These are phyloP conservation scores for Halcyon malimbica DNA, from an alignment of 2,113 vertebrate genomes.

Conservation along the genomic window DNA sequence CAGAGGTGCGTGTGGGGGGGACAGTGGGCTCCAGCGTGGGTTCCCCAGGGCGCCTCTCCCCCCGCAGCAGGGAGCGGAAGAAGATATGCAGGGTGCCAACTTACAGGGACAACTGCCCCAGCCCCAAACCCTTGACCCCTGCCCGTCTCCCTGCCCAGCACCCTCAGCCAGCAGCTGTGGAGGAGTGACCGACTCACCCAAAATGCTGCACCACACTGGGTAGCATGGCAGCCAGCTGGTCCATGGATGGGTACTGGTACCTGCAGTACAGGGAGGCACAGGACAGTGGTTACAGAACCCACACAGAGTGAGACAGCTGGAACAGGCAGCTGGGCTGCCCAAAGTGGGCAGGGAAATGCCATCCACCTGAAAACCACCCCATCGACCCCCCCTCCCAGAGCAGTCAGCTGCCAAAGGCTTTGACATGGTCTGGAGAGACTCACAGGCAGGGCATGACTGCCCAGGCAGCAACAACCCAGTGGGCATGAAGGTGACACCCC, in stretches of 20 bases:
- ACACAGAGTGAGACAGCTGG: neutral
- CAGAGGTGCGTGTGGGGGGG: neutral
- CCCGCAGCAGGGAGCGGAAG: neutral
- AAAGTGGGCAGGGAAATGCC: neutral
- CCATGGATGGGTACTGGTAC: conserved; percentile 98
- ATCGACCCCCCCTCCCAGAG: neutral
- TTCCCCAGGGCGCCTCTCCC: neutral
- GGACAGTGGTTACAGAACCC: neutral
- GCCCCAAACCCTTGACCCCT: neutral
- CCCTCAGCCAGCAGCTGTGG: accelerated
- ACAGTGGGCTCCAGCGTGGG: accelerated
- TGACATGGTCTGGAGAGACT: neutral
- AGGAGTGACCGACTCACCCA: conserved; percentile 80
- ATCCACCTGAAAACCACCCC: neutral
- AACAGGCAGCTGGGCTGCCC: neutral
- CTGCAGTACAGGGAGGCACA: conserved; percentile 63
- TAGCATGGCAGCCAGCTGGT: conserved; percentile 94
- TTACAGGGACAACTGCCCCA: neutral
- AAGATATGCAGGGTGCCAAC: neutral
- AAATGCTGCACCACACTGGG: conserved; percentile 96
- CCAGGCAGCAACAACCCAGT: neutral
- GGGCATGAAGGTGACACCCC: neutral
- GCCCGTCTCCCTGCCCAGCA: neutral
- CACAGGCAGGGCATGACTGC: neutral
- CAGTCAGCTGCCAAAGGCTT: accelerated